Percentiles rank a stretch among this genome's conserved stretches.
Conservation (phyloP, 2,113 vertebrate genomes). For the Burhinus oedicnemus region DNA sequence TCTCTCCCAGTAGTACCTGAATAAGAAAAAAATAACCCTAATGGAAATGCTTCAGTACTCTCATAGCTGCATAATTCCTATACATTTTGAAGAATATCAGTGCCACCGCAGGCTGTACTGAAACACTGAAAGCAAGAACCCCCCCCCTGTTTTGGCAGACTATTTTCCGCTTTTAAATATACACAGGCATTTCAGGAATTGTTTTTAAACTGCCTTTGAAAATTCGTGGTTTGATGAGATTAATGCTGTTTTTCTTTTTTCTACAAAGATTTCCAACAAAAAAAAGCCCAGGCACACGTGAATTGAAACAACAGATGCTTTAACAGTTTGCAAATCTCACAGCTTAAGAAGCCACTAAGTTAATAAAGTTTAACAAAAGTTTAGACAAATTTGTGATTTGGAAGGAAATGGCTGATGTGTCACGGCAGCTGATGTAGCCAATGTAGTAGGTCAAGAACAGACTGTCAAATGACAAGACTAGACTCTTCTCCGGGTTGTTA, state of each 20-base stretch:
- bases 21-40: neutral
- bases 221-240: neutral
- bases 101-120: neutral
- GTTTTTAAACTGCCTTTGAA: neutral
- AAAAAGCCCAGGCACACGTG: too few relatives aligned
- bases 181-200: neutral
- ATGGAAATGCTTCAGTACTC: neutral
- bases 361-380: neutral
- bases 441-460: neutral
- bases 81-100: neutral
- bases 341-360: neutral
- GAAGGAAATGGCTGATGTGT: neutral
- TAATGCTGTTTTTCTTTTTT: accelerated
- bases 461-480: neutral
- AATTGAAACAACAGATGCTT: neutral
- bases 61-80: accelerated
- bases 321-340: neutral
- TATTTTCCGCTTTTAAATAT: neutral
- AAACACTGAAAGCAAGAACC: neutral
- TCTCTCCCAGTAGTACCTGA: neutral
- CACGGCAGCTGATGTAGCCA: neutral
- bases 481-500: neutral
- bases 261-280: neutral
- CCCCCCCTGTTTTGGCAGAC: neutral
- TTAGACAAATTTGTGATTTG: neutral